These are phyloP conservation scores for Albula goreensis DNA, from an alignment of 2,113 vertebrate genomes.

Conservation along the genomic window DNA sequence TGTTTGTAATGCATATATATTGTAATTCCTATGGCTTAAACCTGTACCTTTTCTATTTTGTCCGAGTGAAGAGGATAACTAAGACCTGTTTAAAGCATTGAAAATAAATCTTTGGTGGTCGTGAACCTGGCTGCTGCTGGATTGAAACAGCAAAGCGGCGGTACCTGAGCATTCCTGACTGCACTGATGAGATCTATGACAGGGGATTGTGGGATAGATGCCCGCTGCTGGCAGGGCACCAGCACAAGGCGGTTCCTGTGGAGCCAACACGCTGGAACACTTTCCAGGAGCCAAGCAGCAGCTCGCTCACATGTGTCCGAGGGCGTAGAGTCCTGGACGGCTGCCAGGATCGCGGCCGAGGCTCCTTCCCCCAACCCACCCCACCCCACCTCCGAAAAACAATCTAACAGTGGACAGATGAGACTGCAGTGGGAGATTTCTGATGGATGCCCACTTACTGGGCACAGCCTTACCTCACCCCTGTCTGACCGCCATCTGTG, in stretches of 20 bases:
- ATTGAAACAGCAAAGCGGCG: not conserved
- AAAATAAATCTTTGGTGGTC: not conserved
- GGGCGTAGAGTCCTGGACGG: not conserved
- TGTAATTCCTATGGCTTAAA: too few relatives aligned
- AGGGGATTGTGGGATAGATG: slow-evolving; percentile 44
- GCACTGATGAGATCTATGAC: slow-evolving; percentile 40
- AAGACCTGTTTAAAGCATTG: not conserved
- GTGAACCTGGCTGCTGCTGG: not conserved
- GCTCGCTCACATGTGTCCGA: slow-evolving; percentile 8
- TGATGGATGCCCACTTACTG: not conserved
- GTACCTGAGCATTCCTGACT: slow-evolving; percentile 16
- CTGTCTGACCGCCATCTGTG: not conserved
- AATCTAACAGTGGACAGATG: not conserved
- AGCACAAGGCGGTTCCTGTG: slow-evolving; percentile 3
- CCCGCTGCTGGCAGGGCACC: slow-evolving; percentile 41
- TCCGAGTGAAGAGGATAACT: not conserved
- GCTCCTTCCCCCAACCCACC: not conserved
- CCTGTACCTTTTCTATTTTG: not conserved
- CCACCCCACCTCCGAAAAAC: not conserved
- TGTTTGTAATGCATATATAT: too few relatives aligned
- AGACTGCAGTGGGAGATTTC: not conserved
- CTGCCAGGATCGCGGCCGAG: not conserved
- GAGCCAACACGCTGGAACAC: not conserved
- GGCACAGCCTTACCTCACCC: not conserved
- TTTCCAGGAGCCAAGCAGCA: slow-evolving; percentile 4